phyloP scores from a whole-genome alignment of 2,797 vertebrate genomes.

The Lagodon rhomboides region DNA sequence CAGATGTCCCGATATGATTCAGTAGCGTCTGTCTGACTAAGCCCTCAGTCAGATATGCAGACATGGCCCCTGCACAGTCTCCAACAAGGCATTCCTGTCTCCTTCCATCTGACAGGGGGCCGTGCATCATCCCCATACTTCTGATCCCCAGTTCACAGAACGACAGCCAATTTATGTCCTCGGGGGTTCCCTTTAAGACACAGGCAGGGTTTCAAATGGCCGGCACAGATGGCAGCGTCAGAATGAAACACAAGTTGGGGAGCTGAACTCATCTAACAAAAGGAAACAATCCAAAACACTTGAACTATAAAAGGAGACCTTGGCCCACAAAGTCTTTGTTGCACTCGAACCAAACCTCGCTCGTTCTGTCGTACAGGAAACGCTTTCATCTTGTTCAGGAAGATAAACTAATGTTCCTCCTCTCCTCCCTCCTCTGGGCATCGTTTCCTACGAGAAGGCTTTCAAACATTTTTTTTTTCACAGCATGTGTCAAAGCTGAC shows the following conservation, averaged over 20 bases:
- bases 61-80: constrained; percentile 46
- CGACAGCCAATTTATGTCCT: constrained; percentile 49
- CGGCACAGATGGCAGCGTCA: constrained; percentile 61
- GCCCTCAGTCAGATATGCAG: constrained; percentile 69
- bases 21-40: constrained; percentile 60
- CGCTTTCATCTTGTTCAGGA: constrained; percentile 71
- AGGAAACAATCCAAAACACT: constrained; percentile 33
- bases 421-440: constrained; percentile 40
- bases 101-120: constrained; percentile 59
- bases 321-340: constrained; percentile 58
- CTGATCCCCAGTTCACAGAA: constrained; percentile 61
- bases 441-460: constrained; percentile 57
- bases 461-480: constrained; percentile 61
- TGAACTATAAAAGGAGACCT: constrained; percentile 58
- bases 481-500: constrained; percentile 76
- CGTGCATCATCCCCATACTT: constrained; percentile 63
- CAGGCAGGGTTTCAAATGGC: constrained; percentile 60
- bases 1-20: constrained; percentile 75
- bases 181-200: constrained; percentile 54
- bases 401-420: constrained; percentile 62
- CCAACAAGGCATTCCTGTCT: constrained; percentile 54
- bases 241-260: constrained; percentile 45
- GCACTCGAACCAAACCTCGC: constrained; percentile 52
- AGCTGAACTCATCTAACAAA: constrained; percentile 44
- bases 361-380: constrained; percentile 70